phyloP scores from a whole-genome alignment of 2,888 invertebrate species.

The Alloplasta piceator region DNA sequence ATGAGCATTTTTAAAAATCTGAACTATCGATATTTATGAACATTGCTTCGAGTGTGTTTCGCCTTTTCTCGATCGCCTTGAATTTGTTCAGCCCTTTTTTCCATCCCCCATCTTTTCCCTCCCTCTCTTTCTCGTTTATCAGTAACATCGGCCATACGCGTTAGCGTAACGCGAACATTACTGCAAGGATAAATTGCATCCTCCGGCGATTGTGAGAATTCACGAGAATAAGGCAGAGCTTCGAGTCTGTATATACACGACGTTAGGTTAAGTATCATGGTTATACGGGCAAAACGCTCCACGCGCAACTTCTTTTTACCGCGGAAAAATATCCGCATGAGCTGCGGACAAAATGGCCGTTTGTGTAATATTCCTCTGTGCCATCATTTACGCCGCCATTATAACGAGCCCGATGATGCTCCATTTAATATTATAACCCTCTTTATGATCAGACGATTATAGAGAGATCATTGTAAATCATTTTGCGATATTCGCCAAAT shows the following conservation, averaged over 20 bases:
- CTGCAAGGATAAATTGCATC: constrained; percentile 52
- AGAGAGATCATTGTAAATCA: too few species aligned
- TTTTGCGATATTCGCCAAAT: too few species aligned
- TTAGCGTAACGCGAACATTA: constrained; percentile 51
- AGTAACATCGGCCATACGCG: constrained; percentile 3
- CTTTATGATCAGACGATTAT: too few species aligned
- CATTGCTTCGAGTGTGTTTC: constrained; percentile 11
- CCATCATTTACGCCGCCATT: too few species aligned
- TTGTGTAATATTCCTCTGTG: neutral
- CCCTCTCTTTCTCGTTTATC: neutral
- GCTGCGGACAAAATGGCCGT: neutral
- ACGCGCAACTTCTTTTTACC: constrained; percentile 12
- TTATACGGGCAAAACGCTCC: constrained; percentile 45
- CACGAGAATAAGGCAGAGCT: neutral
- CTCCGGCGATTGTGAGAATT: constrained; percentile 26
- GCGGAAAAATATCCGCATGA: constrained; percentile 23
- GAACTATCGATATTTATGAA: neutral
- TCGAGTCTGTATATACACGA: neutral
- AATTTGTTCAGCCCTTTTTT: constrained; percentile 10
- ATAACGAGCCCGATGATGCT: constrained; percentile 18
- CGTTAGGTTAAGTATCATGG: constrained; percentile 50
- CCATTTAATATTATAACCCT: constrained; percentile 35
- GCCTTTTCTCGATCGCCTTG: constrained; percentile 10
- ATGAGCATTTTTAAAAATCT: too few species aligned
- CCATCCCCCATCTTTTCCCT: too few species aligned